Evolutionary conservation across 2,113 vertebrate species (phyloP).

Genomic region (Nanorana parkeri): DNA sequence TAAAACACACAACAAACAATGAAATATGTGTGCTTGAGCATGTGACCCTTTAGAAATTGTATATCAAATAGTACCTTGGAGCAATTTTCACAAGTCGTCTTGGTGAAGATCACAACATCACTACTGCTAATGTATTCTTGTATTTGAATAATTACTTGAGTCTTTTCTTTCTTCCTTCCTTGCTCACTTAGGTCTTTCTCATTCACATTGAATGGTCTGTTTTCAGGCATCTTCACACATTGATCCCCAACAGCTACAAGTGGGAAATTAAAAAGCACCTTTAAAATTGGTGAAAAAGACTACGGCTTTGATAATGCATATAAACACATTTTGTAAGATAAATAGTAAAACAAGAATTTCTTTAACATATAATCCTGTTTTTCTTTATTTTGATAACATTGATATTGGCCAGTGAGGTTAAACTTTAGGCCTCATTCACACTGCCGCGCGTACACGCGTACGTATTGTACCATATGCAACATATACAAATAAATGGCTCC

Average conservation of each 20-base stretch:
- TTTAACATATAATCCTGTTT: too few relatives aligned
- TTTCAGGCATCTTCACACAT: slow-evolving; percentile 33
- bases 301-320: too few relatives aligned
- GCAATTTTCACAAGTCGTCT: slow-evolving; percentile 38
- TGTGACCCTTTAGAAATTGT: not conserved
- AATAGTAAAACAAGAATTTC: too few relatives aligned
- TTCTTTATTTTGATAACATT: too few relatives aligned
- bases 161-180: slow-evolving; percentile 1
- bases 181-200: not conserved
- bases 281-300: not conserved
- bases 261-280: not conserved
- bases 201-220: slow-evolving; percentile 16
- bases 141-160: not conserved
- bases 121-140: slow-evolving; percentile 41
- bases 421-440: too few relatives aligned
- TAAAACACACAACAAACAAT: too few relatives aligned
- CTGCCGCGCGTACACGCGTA: too few relatives aligned
- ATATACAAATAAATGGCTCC: too few relatives aligned
- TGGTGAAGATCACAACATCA: slow-evolving; percentile 58
- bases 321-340: too few relatives aligned
- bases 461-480: too few relatives aligned
- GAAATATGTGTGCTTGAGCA: too few relatives aligned
- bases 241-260: slow-evolving; percentile 52
- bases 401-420: too few relatives aligned
- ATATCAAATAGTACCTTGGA: slow-evolving; percentile 58